phyloP scores from a whole-genome alignment of 2,113 vertebrate species.

The Mobula birostris region DNA sequence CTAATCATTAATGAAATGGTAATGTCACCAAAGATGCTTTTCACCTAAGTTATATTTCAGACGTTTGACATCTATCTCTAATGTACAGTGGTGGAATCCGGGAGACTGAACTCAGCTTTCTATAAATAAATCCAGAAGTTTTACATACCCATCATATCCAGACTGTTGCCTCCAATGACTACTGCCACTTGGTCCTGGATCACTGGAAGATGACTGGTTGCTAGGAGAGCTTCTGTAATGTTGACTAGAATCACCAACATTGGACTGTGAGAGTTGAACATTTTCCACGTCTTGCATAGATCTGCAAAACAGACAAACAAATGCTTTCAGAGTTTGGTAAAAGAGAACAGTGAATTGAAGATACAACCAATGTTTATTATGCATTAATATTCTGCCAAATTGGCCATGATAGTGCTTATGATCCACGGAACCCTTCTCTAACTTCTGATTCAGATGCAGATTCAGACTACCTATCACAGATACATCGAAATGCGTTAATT shows the following conservation, averaged over 20 bases:
- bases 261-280: conserved; percentile 48
- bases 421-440: not conserved
- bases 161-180: conserved; percentile 84
- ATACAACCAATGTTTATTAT: not conserved
- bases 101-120: not conserved
- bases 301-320: conserved; percentile 38
- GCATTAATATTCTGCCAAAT: not conserved
- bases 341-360: not conserved
- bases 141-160: conserved; percentile 75
- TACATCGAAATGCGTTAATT: no score
- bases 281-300: conserved; percentile 51
- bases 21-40: not conserved
- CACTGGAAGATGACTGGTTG: conserved; percentile 94
- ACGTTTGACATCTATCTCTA: not conserved
- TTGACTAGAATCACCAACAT: conserved; percentile 56
- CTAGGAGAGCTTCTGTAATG: conserved; percentile 88
- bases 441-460: not conserved
- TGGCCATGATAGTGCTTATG: not conserved
- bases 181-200: conserved; percentile 81
- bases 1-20: not conserved
- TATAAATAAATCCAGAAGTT: not conserved
- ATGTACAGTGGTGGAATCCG: no score
- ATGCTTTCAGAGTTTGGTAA: conserved; percentile 20
- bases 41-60: not conserved
- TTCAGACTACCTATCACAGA: no score